A percentile compares a stretch with the other conserved stretches of the same genome.
Evolutionary conservation across 2,113 vertebrate genomes (phyloP).

Genomic region (Beaufortia kweichowensis): DNA sequence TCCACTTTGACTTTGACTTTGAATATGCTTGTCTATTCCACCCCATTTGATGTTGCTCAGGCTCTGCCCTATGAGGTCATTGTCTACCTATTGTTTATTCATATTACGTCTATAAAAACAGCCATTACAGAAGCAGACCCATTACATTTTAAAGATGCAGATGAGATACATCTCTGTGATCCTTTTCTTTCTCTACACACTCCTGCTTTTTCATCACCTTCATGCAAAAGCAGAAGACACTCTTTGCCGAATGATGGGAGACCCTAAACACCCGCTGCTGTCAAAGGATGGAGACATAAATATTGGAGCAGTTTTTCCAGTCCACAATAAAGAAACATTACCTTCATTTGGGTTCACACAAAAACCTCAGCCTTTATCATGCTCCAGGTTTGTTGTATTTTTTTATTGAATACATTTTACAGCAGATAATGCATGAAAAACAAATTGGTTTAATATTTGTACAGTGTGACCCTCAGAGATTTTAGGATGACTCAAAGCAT

Average conservation of each 20-base stretch:
- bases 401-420: no score
- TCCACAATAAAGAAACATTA: neutral
- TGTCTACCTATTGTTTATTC: neutral
- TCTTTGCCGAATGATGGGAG: constrained; percentile 8
- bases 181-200: neutral
- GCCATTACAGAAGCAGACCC: no score
- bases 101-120: constrained; percentile 1
- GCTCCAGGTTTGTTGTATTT: constrained; percentile 9
- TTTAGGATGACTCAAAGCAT: constrained; percentile 72
- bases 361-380: neutral
- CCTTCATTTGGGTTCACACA: constrained; percentile 14
- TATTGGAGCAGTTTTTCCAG: constrained; percentile 20
- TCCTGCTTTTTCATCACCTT: neutral
- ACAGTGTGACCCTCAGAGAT: constrained; percentile 71
- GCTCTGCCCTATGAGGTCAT: neutral
- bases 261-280: neutral
- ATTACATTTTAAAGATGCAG: no score
- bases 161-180: neutral
- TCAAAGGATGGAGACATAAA: neutral
- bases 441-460: neutral
- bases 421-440: no score
- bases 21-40: no score
- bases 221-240: neutral
- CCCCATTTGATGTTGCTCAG: neutral
- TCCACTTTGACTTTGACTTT: no score